A percentile compares a stretch with the other conserved stretches of the same genome.
These are phyloP conservation scores for Temnothorax nylanderi DNA, from an alignment of 1,140 invertebrate genomes.

Conservation along the genomic window DNA sequence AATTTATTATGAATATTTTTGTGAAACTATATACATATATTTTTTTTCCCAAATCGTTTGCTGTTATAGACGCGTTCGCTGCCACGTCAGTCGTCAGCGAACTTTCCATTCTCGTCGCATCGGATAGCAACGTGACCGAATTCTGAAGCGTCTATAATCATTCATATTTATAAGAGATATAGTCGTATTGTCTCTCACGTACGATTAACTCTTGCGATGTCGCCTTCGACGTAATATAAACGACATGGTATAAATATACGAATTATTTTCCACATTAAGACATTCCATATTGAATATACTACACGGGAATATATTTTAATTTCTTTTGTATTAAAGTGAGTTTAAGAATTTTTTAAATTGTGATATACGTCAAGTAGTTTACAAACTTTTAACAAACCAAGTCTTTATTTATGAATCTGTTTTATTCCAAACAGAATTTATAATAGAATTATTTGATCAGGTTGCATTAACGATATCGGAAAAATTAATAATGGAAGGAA, in stretches of 20 bases:
- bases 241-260: not conserved
- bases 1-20: not conserved
- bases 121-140: conserved; percentile 7
- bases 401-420: not conserved
- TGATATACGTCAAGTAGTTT: not conserved
- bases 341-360: not conserved
- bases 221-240: not conserved
- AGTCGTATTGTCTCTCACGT: not conserved
- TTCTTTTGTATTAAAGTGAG: not conserved
- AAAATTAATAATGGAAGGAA: not conserved
- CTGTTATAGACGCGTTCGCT: not conserved
- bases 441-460: not conserved
- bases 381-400: not conserved
- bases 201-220: not conserved
- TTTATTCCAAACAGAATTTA: not conserved
- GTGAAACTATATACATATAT: not conserved
- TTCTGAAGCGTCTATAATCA: conserved; percentile 12
- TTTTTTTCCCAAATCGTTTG: not conserved
- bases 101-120: conserved; percentile 22
- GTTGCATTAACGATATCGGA: not conserved
- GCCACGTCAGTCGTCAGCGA: not conserved
- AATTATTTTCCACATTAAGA: not conserved
- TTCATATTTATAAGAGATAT: conserved; percentile 1
- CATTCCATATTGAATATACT: not conserved
- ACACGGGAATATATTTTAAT: not conserved